Conservation (phyloP, 1,140 invertebrate genomes). For the Stegodyphus mimosarum region DNA sequence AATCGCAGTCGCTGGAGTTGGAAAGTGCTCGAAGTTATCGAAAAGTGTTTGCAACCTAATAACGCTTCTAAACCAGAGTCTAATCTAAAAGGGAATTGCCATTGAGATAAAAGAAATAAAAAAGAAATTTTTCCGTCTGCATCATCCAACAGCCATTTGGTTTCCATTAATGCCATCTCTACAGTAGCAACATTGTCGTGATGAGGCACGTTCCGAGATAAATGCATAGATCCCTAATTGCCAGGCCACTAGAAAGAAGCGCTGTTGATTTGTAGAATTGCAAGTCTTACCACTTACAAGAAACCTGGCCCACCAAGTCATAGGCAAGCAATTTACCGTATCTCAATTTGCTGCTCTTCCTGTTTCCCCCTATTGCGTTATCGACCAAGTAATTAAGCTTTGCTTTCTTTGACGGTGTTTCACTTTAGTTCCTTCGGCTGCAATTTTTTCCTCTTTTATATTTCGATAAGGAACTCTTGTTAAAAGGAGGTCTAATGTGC, state of each 20-base stretch:
- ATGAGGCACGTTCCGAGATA: not conserved
- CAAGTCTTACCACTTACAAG: slow-evolving; percentile 43
- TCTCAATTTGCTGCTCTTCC: slow-evolving; percentile 34
- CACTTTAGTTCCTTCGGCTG: too few relatives aligned
- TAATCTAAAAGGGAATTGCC: not conserved
- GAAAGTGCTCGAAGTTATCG: too few relatives aligned
- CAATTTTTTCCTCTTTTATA: too few relatives aligned
- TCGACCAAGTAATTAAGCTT: too few relatives aligned
- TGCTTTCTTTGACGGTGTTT: too few relatives aligned
- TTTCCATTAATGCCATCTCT: not conserved
- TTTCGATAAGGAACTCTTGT: too few relatives aligned
- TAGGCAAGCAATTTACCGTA: slow-evolving; percentile 32
- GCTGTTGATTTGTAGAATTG: slow-evolving; percentile 40
- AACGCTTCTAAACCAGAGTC: not conserved
- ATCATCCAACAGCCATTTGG: not conserved
- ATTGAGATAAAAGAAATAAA: not conserved
- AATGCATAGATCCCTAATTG: not conserved
- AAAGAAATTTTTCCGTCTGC: not conserved
- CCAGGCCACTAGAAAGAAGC: slow-evolving; percentile 3
- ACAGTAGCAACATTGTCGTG: not conserved
- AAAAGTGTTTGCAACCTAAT: not conserved
- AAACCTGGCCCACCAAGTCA: slow-evolving; percentile 17
- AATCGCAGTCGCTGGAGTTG: too few relatives aligned
- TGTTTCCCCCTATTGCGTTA: slow-evolving; percentile 14
- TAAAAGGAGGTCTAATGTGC: too few relatives aligned